A percentile compares a stretch with the other conserved stretches of the same genome.
These are phyloP conservation scores for Plemyria rubiginata DNA, from an alignment of 2,888 invertebrate species.

Conservation along the genomic window DNA sequence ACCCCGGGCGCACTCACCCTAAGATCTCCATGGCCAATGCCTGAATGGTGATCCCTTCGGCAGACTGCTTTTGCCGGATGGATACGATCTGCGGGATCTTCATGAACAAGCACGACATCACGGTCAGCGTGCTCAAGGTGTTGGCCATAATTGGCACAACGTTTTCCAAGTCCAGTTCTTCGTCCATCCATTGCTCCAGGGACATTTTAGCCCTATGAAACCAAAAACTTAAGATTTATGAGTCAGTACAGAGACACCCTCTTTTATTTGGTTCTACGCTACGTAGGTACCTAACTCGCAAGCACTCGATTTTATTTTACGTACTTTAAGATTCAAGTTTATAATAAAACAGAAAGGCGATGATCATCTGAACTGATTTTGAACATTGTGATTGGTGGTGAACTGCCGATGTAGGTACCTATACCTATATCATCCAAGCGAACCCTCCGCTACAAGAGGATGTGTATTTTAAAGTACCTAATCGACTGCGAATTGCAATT, in stretches of 20 bases:
- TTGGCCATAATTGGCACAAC: slow-evolving; percentile 54
- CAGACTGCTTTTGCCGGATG: slow-evolving; percentile 86
- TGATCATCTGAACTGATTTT: too few relatives aligned
- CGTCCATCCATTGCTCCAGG: slow-evolving; percentile 15
- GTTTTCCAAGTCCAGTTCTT: slow-evolving; percentile 31
- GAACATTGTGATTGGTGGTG: too few relatives aligned
- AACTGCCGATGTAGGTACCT: too few relatives aligned
- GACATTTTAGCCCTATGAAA: slow-evolving; percentile 49
- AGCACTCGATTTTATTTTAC: too few relatives aligned
- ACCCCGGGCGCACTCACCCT: slow-evolving; percentile 79
- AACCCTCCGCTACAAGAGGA: slow-evolving; percentile 2
- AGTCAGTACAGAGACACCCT: too few relatives aligned
- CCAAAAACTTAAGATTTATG: neutral
- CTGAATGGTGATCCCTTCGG: slow-evolving; percentile 88
- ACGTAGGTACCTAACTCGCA: too few relatives aligned
- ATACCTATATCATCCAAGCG: neutral
- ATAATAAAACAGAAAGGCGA: too few relatives aligned
- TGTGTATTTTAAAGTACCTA: slow-evolving; percentile 6
- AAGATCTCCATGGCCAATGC: slow-evolving; percentile 88
- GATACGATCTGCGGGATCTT: slow-evolving; percentile 93
- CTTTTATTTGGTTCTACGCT: too few relatives aligned
- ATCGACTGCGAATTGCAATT: slow-evolving; percentile 1
- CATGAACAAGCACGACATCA: slow-evolving; percentile 89
- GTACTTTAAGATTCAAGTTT: too few relatives aligned
- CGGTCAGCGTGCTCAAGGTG: slow-evolving; percentile 89